Evolutionary conservation across 2,113 vertebrate genomes (phyloP).

Genomic region (Phyllostomus hastatus): DNA sequence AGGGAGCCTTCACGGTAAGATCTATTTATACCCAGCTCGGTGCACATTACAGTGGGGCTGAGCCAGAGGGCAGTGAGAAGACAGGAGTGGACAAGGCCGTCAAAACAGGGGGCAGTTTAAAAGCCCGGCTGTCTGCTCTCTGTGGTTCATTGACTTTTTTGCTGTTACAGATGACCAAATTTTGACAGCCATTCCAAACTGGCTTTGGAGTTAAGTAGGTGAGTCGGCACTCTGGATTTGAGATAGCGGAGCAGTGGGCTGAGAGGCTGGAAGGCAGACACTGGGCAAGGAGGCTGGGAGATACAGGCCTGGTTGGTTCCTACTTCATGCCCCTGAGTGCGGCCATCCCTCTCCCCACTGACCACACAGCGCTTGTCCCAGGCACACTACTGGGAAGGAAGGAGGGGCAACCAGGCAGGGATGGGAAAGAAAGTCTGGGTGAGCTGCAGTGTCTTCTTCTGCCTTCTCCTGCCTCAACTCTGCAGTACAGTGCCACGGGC

Average conservation of each 20-base stretch:
- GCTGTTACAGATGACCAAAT: conserved; percentile 64
- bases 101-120: conserved; percentile 52
- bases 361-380: background rate
- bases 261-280: background rate
- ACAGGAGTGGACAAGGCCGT: conserved; percentile 1
- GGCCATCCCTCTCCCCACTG: background rate
- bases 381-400: background rate
- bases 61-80: background rate
- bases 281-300: too few species aligned
- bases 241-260: background rate
- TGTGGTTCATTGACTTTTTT: conserved; percentile 46
- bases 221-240: background rate
- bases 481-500: fast-evolving
- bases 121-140: conserved; percentile 42
- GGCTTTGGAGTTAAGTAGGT: conserved; percentile 31
- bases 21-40: background rate
- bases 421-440: background rate
- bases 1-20: conserved; percentile 42
- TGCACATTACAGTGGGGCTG: background rate
- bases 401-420: background rate
- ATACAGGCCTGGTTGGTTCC: background rate
- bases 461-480: background rate
- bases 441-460: background rate
- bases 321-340: fast-evolving
- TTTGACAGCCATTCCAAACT: conserved; percentile 60